Evolutionary conservation across 2,113 vertebrate species (phyloP), one percentile per base, ranked within the genome.

Genomic region (Cryptotis parvus): DNA sequence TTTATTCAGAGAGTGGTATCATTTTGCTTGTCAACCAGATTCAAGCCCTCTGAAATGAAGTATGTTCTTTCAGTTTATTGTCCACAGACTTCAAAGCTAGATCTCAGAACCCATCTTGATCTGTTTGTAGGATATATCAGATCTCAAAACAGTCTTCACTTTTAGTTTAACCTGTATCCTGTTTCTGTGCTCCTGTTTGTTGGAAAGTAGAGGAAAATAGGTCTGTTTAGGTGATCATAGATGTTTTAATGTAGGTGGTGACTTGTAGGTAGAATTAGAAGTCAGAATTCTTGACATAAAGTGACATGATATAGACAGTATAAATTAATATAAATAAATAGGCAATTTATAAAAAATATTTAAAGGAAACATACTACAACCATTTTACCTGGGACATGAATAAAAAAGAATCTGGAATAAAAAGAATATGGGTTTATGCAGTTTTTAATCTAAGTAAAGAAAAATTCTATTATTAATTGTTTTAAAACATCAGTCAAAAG

Each of bases 341-440:
- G 0, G 63, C 8, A 63, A 41, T 93, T 84, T 63, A 8, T 75
- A 63, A 91, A 84, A 14, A 33, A 81, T 39, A 12, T 70, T 83
- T 52, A 49, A 75, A 69, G 6, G 31, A 76, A 87, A 84, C 22
- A 65, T 22, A 10, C 16, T 65, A 3, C 58, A 4, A 31, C 27
- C 49, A 90, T 75, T 52, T 39, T 41, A 74, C 0, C 22, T 43
- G 4, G 61, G n/a, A 33, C 16, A 6, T 39, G 27, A 91, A 72
- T 37, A 22, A 91, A 80, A 26, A 94, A 87, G 61, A 94, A 49
- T 10, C 45, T 7, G 10, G 45, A n/a, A n/a, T n/a, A n/a, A n/a
- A n/a, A n/a, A n/a, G n/a, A n/a, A 76, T 70, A 29, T 43, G 65
- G 82, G 4, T 49, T 58, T 80, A 80, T 20, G 49, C 39, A 86